Evolutionary conservation across 2,888 invertebrate genomes (phyloP).

Genomic region (Ceriagrion tenellum): DNA sequence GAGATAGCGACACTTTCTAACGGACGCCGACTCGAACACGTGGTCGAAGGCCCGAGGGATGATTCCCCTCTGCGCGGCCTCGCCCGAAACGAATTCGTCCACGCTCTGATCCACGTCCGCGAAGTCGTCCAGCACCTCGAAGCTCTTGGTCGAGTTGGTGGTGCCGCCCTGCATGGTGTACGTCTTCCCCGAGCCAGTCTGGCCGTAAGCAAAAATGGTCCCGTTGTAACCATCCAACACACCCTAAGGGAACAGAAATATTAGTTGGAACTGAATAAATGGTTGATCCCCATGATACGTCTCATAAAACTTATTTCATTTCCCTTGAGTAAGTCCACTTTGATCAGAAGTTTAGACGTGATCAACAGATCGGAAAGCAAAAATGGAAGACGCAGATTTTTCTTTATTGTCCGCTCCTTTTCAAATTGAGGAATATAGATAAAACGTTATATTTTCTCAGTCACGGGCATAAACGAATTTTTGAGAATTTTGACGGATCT

Average conservation of each 20-base stretch:
- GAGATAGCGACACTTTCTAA: conserved; percentile 86
- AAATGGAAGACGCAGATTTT: no score
- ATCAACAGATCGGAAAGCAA: no score
- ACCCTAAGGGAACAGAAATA: conserved; percentile 79
- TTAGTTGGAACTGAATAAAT: background rate
- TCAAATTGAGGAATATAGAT: no score
- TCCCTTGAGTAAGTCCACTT: no score
- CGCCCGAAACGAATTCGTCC: background rate
- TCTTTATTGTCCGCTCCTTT: no score
- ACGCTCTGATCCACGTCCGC: background rate
- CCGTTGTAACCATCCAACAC: conserved; percentile 95
- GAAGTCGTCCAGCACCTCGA: conserved; percentile 76
- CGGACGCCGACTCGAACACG: conserved; percentile 91
- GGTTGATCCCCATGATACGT: no score
- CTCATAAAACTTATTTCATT: no score
- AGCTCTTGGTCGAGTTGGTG: conserved; percentile 76
- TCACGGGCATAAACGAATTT: no score
- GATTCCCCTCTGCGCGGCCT: conserved; percentile 81
- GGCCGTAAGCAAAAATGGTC: conserved; percentile 95
- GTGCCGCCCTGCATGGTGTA: conserved; percentile 91
- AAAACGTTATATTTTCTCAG: no score
- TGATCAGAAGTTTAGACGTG: no score
- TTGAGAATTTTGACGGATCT: no score
- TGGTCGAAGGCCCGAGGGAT: conserved; percentile 92
- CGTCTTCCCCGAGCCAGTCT: conserved; percentile 95